These are phyloP conservation scores for Drosophila subquinaria DNA, from an alignment of 2,888 invertebrate species.

Conservation along the genomic window DNA sequence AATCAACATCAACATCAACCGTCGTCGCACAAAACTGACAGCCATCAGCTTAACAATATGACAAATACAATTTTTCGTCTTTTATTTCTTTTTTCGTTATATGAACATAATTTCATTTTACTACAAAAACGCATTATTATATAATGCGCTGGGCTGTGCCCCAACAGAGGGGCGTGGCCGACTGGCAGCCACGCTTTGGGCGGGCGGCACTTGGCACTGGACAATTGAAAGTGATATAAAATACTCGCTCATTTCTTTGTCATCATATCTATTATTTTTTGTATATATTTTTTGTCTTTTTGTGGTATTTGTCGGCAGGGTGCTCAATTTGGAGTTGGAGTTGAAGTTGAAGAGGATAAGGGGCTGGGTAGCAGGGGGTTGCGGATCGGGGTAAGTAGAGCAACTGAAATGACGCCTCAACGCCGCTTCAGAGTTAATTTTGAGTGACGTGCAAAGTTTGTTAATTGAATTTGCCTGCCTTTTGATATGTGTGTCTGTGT, in stretches of 20 bases:
- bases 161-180: conserved; percentile 48
- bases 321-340: conserved; percentile 6
- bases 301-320: conserved; percentile 69
- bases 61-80: conserved; percentile 81
- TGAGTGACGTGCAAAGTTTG: conserved; percentile 80
- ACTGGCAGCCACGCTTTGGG: conserved; percentile 52
- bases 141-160: conserved; percentile 70
- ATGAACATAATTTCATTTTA: conserved; percentile 69
- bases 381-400: conserved; percentile 9
- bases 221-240: conserved; percentile 79
- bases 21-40: conserved; percentile 60
- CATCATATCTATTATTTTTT: conserved; percentile 42
- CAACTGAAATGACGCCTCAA: conserved; percentile 57
- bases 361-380: neutral
- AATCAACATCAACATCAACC: conserved; percentile 34
- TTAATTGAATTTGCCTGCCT: conserved; percentile 77
- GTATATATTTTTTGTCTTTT: conserved; percentile 22
- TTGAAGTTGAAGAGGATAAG: conserved; percentile 1
- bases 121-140: conserved; percentile 76
- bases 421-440: conserved; percentile 72
- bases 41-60: conserved; percentile 80
- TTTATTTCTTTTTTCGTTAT: conserved; percentile 36
- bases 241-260: conserved; percentile 57
- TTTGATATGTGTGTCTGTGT: conserved; percentile 52
- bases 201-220: conserved; percentile 60